A percentile compares a stretch with the other conserved stretches of the same genome.
Conservation (phyloP, 2,797 vertebrate species). For the Cryptoprocta ferox region DNA sequence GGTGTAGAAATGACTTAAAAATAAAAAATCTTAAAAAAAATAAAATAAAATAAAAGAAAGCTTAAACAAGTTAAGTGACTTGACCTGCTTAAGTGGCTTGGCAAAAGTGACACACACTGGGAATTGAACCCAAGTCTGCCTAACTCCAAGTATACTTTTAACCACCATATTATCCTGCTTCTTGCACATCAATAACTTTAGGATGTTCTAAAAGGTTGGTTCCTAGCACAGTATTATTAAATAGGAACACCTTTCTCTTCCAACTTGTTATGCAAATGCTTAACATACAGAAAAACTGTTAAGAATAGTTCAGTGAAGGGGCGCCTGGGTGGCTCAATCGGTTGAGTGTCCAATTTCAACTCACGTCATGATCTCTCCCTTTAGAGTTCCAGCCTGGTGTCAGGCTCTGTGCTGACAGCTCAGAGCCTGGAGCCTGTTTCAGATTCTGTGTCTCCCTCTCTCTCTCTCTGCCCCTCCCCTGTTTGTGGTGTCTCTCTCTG, state of each 20-base stretch:
- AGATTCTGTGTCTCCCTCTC: too few relatives aligned
- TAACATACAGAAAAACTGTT: slow-evolving; percentile 30
- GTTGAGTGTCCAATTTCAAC: too few relatives aligned
- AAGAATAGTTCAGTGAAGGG: neutral
- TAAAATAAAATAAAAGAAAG: neutral
- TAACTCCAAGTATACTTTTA: slow-evolving; percentile 55
- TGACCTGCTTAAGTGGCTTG: neutral
- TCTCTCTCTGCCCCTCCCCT: too few relatives aligned
- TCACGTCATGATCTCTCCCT: too few relatives aligned
- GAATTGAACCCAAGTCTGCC: slow-evolving; percentile 2
- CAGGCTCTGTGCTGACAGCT: too few relatives aligned
- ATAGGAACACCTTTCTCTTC: neutral
- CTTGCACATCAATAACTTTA: slow-evolving; percentile 45
- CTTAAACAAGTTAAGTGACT: neutral
- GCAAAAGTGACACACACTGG: neutral
- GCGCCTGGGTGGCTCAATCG: too few relatives aligned
- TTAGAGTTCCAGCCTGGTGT: too few relatives aligned
- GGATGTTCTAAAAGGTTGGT: slow-evolving; percentile 30
- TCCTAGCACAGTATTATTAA: neutral
- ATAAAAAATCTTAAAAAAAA: neutral
- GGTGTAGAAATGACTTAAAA: too few relatives aligned
- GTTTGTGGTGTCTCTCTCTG: too few relatives aligned
- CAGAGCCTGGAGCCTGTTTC: too few relatives aligned
- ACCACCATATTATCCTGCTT: neutral
- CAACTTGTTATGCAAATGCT: slow-evolving; percentile 29